Base-by-base conservation (phyloP, 2,797 vertebrate species). In the Cetoscarus ocellatus region DNA sequence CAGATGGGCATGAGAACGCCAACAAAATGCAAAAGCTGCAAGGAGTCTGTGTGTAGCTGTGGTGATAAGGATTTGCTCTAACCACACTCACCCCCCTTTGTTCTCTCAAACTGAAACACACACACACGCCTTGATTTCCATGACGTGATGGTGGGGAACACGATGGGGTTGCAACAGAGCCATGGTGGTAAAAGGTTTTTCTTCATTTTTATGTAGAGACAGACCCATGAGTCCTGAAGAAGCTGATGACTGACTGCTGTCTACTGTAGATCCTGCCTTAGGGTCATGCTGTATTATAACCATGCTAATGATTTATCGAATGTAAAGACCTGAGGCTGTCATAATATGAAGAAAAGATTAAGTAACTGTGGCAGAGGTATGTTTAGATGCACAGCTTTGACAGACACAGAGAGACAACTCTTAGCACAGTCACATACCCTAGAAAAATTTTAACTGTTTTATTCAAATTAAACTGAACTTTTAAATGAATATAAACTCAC, bases 31-130 rank as follows among this genome's bases (percentile, higher is more conserved):
- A 85, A 68, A 39, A 64, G 86, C 84, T 85, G 83, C 79, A 79
- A 71, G 68, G 76, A 79, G 77, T 52, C 70, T 43, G 65, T 66
- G 67, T 77, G 62, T 47, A 67, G 77, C 81, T 82, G 83, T 75
- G 76, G 86, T 86, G 88, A 88, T 89, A 83, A 88, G 87, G 85
- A 91, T 90, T 86, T 80, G 87, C 82, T 89, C 63, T 79, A 90
- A 91, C 89, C 89, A 78, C 90, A 90, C 38, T 87, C 81, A 80
- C 62, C 77, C 82, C 75, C 69, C 85, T 87, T 86, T 89, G 87
- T 88, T 92, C 81, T 90, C 67, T 78, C 62, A 71, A 88, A 84
- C 62, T 35, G 73, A 88, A 82, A 87, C 70, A 81, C 76, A 84
- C 77, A 65, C 65, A 51, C 66, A 77, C 57, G 18, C 48, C 70